phyloP scores from a whole-genome alignment of 2,113 vertebrate species.

The Oostethus manadensis region DNA sequence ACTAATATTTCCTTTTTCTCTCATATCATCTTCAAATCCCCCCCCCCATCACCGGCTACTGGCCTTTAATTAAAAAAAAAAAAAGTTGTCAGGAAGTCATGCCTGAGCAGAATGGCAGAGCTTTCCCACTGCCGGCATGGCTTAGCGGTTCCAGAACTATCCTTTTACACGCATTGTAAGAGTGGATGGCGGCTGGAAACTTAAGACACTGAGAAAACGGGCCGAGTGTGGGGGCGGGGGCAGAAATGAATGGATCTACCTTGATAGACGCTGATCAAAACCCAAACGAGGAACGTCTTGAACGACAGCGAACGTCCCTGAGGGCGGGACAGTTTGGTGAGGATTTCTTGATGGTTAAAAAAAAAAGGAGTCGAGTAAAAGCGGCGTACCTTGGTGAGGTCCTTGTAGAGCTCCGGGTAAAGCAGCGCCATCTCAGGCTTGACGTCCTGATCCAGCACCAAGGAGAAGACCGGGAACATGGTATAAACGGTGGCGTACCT shows the following conservation, averaged over 20 bases:
- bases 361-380: no score
- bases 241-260: constrained; percentile 40
- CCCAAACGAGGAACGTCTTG: constrained; percentile 77
- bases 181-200: constrained; percentile 54
- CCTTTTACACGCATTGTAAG: constrained; percentile 66
- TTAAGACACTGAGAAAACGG: constrained; percentile 63
- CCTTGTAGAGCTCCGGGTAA: constrained; percentile 98
- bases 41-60: constrained; percentile 13
- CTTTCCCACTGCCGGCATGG: constrained; percentile 61
- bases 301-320: constrained; percentile 95
- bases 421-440: constrained; percentile 93
- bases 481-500: constrained; percentile 97
- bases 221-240: constrained; percentile 12
- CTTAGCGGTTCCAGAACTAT: constrained; percentile 65
- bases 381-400: constrained; percentile 87
- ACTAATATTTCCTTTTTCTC: constrained; percentile 40
- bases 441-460: constrained; percentile 96
- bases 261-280: constrained; percentile 76
- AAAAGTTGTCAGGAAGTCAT: constrained; percentile 63
- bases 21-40: constrained; percentile 26
- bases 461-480: constrained; percentile 97
- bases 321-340: constrained; percentile 43
- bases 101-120: constrained; percentile 61
- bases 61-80: constrained; percentile 69
- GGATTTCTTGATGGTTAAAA: neutral